Evolutionary conservation across 2,113 vertebrate genomes (phyloP).

Genomic region (Pomatostomus ruficeps): DNA sequence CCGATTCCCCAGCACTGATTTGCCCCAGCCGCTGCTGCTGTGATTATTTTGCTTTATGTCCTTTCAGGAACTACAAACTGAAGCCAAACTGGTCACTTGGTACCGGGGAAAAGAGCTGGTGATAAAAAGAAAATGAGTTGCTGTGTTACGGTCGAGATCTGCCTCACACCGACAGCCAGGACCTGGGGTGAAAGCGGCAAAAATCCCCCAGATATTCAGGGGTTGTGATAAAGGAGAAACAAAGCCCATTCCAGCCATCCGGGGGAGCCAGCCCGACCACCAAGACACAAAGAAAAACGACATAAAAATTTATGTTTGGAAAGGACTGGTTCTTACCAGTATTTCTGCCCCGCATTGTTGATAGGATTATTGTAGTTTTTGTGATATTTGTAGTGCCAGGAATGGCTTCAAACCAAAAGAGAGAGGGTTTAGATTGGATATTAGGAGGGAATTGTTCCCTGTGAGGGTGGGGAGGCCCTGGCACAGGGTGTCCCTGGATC

Average conservation of each 20-base stretch:
- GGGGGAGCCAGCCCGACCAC: not conserved
- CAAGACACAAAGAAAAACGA: not conserved
- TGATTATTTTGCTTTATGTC: not conserved
- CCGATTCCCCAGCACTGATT: not conserved
- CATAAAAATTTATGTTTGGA: not conserved
- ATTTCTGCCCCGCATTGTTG: fast-evolving
- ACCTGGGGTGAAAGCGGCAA: not conserved
- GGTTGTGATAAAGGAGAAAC: not conserved
- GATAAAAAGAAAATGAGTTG: not conserved
- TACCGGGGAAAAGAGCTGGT: not conserved
- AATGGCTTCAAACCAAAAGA: not conserved
- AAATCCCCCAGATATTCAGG: not conserved
- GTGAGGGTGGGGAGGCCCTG: fast-evolving
- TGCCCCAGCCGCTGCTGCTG: not conserved
- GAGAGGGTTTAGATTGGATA: not conserved
- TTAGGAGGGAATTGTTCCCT: not conserved
- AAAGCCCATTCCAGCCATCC: not conserved
- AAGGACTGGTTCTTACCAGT: not conserved
- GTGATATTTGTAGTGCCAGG: not conserved
- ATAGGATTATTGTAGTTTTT: not conserved
- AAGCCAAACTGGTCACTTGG: not conserved
- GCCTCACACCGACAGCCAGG: not conserved
- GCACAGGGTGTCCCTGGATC: not conserved
- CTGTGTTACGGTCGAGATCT: not conserved
- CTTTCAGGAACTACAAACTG: not conserved